These are phyloP conservation scores for Bhutanitis thaidina DNA, from an alignment of 2,888 invertebrate genomes.

Conservation along the genomic window DNA sequence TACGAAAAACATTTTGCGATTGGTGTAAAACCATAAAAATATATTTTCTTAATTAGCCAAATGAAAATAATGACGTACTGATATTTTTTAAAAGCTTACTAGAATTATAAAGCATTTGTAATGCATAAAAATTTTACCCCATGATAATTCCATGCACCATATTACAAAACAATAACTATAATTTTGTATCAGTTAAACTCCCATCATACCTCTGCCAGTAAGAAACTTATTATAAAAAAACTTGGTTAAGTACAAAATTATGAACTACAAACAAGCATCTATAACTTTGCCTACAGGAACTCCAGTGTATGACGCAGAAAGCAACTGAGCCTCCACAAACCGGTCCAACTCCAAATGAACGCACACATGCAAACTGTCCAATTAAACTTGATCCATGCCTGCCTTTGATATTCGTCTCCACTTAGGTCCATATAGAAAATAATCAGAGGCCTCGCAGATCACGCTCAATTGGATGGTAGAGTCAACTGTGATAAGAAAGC, in stretches of 20 bases:
- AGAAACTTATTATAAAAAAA: conserved; percentile 73
- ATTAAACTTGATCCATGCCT: conserved; percentile 68
- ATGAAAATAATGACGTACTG: too few species aligned
- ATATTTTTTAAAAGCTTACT: too few species aligned
- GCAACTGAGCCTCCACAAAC: conserved; percentile 63
- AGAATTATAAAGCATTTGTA: too few species aligned
- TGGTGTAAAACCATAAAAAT: too few species aligned
- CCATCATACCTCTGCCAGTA: conserved; percentile 61
- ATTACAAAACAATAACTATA: too few species aligned
- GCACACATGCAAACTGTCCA: conserved; percentile 68
- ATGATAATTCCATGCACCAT: too few species aligned
- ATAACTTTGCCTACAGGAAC: conserved; percentile 63
- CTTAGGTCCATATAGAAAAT: conserved; percentile 37
- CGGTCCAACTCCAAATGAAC: conserved; percentile 67
- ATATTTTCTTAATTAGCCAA: too few species aligned
- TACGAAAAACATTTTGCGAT: too few species aligned
- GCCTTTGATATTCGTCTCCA: conserved; percentile 53
- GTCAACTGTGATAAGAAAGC: conserved; percentile 69
- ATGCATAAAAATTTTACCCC: too few species aligned
- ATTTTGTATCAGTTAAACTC: conserved; percentile 53
- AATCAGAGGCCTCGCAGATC: conserved; percentile 46
- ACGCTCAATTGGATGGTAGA: conserved; percentile 50
- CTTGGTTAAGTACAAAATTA: conserved; percentile 58
- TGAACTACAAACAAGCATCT: conserved; percentile 45
- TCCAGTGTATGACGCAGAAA: conserved; percentile 67